phyloP scores from a whole-genome alignment of 2,113 vertebrate genomes.

The Lathamus discolor region DNA sequence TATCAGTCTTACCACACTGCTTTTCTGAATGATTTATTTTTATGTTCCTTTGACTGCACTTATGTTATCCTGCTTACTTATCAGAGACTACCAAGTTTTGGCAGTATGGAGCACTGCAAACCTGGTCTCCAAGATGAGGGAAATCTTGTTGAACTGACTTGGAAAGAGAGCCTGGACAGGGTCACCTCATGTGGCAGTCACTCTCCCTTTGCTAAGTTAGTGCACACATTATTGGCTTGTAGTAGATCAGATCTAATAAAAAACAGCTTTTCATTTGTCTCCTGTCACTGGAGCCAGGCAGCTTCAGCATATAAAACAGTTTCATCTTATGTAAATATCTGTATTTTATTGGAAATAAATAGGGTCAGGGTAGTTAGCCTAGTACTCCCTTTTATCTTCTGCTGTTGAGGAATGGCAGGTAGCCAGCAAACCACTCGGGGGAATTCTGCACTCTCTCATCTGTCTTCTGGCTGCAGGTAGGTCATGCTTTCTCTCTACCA shows the following conservation, averaged over 20 bases:
- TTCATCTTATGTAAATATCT: constrained; percentile 4
- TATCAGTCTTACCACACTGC: not conserved
- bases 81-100: not conserved
- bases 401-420: constrained; percentile 7
- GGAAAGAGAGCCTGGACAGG: not conserved
- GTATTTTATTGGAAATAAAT: constrained; percentile 8
- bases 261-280: constrained; percentile 28
- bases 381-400: not conserved
- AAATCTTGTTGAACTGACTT: not conserved
- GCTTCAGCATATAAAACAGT: not conserved
- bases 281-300: not conserved
- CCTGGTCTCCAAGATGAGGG: not conserved
- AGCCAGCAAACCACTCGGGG: not conserved
- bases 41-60: not conserved
- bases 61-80: not conserved
- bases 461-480: not conserved
- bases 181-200: not conserved
- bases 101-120: not conserved
- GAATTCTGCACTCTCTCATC: not conserved
- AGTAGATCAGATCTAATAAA: not conserved
- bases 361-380: not conserved
- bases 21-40: not conserved
- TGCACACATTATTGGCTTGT: not conserved
- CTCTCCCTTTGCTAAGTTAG: not conserved
- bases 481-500: not conserved